Conservation (phyloP, 92 coral and sea anemone genomes). For the Actinostola sp. region DNA sequence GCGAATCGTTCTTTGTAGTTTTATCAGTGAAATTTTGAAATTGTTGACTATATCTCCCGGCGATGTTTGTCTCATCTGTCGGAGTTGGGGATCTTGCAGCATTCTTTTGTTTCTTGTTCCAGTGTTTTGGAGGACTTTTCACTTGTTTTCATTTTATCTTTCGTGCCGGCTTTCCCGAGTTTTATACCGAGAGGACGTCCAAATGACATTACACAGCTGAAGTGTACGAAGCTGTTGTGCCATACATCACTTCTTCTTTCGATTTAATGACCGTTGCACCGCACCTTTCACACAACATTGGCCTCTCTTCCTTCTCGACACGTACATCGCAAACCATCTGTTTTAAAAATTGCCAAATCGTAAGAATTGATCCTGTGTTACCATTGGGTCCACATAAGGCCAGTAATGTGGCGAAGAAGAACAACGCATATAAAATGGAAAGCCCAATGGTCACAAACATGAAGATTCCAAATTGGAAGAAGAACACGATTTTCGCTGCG, state of each 20-base stretch:
- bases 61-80: too few species aligned
- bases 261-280: conserved; percentile 22
- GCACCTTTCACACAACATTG: conserved; percentile 31
- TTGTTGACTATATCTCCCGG: too few species aligned
- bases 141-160: too few species aligned
- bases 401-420: conserved; percentile 81
- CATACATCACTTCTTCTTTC: conserved; percentile 21
- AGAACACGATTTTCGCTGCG: conserved; percentile 95
- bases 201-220: conserved; percentile 27
- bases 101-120: too few species aligned
- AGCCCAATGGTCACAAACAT: conserved; percentile 96
- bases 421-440: conserved; percentile 82
- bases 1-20: too few species aligned
- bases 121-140: too few species aligned
- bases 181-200: too few species aligned
- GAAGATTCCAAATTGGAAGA: conserved; percentile 93
- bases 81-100: too few species aligned
- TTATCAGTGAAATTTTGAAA: too few species aligned
- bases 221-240: conserved; percentile 39
- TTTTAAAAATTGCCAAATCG: conserved; percentile 41
- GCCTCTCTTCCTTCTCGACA: conserved; percentile 15
- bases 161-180: too few species aligned
- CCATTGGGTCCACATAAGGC: conserved; percentile 95
- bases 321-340: conserved; percentile 12
- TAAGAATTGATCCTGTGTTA: conserved; percentile 79